phyloP scores from a whole-genome alignment of 2,113 vertebrate genomes.

The Ictidomys tridecemlineatus region DNA sequence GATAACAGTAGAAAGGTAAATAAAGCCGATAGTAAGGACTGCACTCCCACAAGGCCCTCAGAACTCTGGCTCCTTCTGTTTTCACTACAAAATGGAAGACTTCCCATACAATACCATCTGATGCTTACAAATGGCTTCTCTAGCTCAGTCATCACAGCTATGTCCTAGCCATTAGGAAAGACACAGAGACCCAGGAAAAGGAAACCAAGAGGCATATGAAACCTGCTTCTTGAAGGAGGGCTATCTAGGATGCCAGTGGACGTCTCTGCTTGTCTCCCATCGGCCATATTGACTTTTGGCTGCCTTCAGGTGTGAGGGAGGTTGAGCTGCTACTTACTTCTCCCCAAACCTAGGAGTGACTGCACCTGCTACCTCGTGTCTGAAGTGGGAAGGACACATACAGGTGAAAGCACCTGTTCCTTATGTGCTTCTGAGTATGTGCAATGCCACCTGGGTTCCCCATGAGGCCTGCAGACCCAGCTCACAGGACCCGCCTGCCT shows the following conservation, averaged over 20 bases:
- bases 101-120: background rate
- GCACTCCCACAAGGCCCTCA: background rate
- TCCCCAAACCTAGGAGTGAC: background rate
- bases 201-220: background rate
- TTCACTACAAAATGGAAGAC: background rate
- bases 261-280: background rate
- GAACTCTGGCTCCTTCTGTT: background rate
- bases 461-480: background rate
- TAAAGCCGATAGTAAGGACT: background rate
- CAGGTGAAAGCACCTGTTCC: background rate
- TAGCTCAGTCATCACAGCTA: background rate
- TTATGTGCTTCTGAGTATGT: background rate
- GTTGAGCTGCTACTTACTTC: too few relatives aligned
- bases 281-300: background rate
- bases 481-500: background rate
- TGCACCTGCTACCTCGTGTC: background rate
- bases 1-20: background rate
- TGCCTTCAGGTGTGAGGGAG: background rate
- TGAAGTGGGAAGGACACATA: background rate
- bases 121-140: background rate
- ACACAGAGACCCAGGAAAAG: background rate
- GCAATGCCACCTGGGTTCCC: background rate
- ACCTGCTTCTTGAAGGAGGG: background rate
- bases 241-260: background rate
- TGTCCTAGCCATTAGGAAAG: background rate